Conservation (phyloP, 2,113 vertebrate genomes). For the Chaetops frenatus region DNA sequence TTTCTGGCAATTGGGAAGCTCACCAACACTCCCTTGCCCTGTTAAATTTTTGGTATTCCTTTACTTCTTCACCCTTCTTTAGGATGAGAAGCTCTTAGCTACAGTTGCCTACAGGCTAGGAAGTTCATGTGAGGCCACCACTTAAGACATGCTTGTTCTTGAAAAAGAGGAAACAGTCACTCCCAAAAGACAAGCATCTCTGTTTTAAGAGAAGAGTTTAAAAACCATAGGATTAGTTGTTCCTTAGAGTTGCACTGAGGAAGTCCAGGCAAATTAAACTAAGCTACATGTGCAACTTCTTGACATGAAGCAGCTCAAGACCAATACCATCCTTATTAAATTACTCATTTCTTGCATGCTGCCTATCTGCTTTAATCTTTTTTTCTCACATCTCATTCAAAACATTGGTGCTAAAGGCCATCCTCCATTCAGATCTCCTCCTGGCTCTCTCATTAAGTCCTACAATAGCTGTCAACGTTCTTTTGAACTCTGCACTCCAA, state of each 20-base stretch:
- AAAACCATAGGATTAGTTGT: not conserved
- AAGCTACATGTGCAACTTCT: not conserved
- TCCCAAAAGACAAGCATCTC: not conserved
- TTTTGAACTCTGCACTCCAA: not conserved
- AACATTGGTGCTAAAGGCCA: not conserved
- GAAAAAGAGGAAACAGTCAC: not conserved
- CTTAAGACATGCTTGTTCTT: not conserved
- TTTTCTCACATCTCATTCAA: not conserved
- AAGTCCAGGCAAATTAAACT: not conserved
- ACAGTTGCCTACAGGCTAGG: not conserved
- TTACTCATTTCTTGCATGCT: not conserved
- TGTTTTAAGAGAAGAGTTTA: not conserved
- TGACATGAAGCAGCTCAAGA: not conserved
- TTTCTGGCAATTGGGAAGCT: not conserved
- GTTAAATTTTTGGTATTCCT: not conserved
- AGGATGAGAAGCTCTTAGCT: not conserved
- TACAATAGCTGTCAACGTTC: not conserved
- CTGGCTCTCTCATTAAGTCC: not conserved
- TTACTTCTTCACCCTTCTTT: not conserved
- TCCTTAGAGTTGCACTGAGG: not conserved
- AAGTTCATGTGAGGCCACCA: not conserved
- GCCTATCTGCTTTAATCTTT: not conserved
- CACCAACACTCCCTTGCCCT: not conserved
- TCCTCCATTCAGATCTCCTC: not conserved
- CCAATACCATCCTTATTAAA: not conserved